A percentile compares a stretch with the other conserved stretches of the same genome.
phyloP scores from a whole-genome alignment of 30 jellyfish, hydroid and myxozoan species.

The Pelagia noctiluca region DNA sequence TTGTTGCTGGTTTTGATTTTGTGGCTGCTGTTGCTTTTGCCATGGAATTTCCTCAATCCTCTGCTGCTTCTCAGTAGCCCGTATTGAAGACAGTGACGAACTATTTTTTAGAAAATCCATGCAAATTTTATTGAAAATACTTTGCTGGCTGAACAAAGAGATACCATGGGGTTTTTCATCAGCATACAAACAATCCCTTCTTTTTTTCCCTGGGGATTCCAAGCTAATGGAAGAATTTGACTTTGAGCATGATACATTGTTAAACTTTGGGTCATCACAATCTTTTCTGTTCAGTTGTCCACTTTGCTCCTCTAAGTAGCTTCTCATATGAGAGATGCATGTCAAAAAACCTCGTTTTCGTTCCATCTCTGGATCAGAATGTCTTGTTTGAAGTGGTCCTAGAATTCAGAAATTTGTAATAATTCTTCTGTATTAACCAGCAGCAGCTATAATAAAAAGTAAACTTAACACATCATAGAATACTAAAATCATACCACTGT shows the following conservation, averaged over 20 bases:
- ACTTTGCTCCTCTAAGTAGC: conserved; percentile 15
- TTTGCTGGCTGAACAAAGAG: neutral
- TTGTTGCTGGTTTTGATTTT: too few relatives aligned
- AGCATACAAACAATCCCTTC: neutral
- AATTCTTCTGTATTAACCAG: neutral
- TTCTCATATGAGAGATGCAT: conserved; percentile 51
- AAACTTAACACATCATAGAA: neutral
- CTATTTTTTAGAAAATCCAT: conserved; percentile 47
- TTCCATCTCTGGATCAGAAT: conserved; percentile 34
- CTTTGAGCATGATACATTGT: neutral
- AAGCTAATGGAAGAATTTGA: too few relatives aligned
- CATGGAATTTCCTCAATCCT: too few relatives aligned
- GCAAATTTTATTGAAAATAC: conserved; percentile 53
- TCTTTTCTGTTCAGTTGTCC: neutral
- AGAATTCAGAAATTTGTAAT: neutral
- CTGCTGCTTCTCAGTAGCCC: too few relatives aligned
- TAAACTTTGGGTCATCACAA: neutral
- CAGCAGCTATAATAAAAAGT: neutral
- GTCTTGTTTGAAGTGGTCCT: neutral
- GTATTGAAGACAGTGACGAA: too few relatives aligned
- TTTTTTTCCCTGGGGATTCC: too few relatives aligned
- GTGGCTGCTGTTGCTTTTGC: too few relatives aligned
- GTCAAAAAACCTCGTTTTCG: conserved; percentile 64
- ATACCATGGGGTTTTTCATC: neutral
- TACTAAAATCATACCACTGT: neutral